Evolutionary conservation across 1,140 invertebrate species (phyloP).

Genomic region (Lepidurus arcticus): DNA sequence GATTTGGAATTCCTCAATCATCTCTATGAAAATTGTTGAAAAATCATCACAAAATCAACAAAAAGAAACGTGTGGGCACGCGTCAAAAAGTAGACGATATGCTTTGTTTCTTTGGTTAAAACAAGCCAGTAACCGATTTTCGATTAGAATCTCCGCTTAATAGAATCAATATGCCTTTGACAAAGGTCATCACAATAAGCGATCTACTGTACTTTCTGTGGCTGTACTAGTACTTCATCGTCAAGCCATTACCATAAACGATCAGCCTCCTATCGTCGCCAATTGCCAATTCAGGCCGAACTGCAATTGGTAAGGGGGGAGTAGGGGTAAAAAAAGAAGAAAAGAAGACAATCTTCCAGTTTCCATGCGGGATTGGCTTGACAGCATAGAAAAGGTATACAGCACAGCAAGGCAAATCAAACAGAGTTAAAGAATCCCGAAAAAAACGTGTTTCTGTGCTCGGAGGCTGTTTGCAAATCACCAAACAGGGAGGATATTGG

Average conservation of each 20-base stretch:
- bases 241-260: slow-evolving; percentile 6
- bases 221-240: not conserved
- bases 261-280: not conserved
- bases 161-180: too few species aligned
- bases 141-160: too few species aligned
- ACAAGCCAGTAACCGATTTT: too few species aligned
- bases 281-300: not conserved
- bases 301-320: not conserved
- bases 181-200: not conserved
- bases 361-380: not conserved
- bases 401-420: not conserved
- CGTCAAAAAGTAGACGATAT: too few species aligned
- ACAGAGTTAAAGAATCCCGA: not conserved
- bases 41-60: too few species aligned
- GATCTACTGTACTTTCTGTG: not conserved
- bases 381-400: not conserved
- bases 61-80: too few species aligned
- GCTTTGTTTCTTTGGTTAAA: too few species aligned
- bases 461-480: slow-evolving; percentile 19
- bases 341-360: not conserved
- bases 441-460: not conserved
- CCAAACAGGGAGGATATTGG: slow-evolving; percentile 6
- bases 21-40: too few species aligned
- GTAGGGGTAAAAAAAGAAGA: not conserved
- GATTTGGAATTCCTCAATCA: too few species aligned